Evolutionary conservation across 92 coral and sea anemone species (phyloP), one percentile per base, ranked within the genome.

Genomic region (Diadumene lineata): DNA sequence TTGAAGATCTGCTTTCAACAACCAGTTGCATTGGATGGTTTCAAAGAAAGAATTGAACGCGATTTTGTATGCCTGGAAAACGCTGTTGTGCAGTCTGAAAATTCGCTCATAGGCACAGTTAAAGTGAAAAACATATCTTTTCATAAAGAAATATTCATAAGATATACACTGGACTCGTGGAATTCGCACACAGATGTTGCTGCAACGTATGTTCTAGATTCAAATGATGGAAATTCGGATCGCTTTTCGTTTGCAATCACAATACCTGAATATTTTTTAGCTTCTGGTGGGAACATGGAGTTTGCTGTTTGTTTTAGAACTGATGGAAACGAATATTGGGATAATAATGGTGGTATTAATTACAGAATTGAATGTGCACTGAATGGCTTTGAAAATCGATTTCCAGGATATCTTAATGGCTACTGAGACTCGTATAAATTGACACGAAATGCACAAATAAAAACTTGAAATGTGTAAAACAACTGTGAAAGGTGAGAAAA

Each of bases 211-310:
- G 99, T 96, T 7, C 99, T 84, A 19, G 94, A 92, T 44, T 96
- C 99, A 0, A 84, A 82, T 68, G 99, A 96, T 63, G 99, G 99
- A 22, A 82, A 79, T 6, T 79, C 89, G 10, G 99, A 92, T 51
- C 97, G 99, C 23, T 96, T 96, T 66, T 96, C 99, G 0, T 96
- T 96, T 63, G 99, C 93, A 1, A 60, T 96, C 8, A 92, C 99
- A 1, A 79, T 96, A 1, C 97, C 99, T 1, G 93, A 90, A 64
- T 87, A 87, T 34, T 85, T 91, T 61, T 73, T 96, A 10, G 86
- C 91, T 21, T 66, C 92, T 33, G 97, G 97, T 46, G 99, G 91
- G 34, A 79, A 63, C 24, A 10, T 96, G 19, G 97, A 92, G 77
- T 87, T 96, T 82, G 97, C 97, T 26, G 61, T 96, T 70, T 89